Conservation (phyloP, 2,888 invertebrate genomes). For the Myopa testacea region DNA sequence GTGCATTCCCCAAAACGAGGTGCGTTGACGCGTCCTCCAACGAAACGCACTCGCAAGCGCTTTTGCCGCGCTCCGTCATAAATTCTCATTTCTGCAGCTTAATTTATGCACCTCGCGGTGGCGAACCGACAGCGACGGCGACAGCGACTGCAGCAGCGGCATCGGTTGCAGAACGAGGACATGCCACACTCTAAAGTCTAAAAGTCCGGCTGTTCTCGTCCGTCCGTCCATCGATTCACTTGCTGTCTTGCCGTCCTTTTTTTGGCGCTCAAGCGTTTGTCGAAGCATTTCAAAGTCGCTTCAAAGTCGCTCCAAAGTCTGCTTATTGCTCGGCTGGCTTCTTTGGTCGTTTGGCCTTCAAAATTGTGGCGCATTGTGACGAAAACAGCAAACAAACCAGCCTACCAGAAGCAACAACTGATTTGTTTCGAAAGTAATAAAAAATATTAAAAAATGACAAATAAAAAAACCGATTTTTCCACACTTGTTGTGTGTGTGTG, state of each 20-base stretch:
- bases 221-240: background rate
- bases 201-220: background rate
- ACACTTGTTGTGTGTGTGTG: slow-evolving; percentile 28
- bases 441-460: background rate
- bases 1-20: background rate
- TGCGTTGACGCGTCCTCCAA: background rate
- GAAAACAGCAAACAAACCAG: slow-evolving; percentile 8
- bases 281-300: background rate
- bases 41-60: background rate
- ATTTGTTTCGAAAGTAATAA: slow-evolving; percentile 19
- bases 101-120: background rate
- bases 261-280: background rate
- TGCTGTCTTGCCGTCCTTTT: background rate
- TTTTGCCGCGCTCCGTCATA: background rate
- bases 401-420: background rate
- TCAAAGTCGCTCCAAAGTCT: background rate
- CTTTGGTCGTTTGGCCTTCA: slow-evolving; percentile 33
- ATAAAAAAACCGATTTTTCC: background rate
- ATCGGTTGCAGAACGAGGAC: slow-evolving; percentile 17
- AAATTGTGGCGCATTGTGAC: slow-evolving; percentile 10
- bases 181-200: background rate
- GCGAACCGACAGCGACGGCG: too few relatives aligned
- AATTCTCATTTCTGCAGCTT: background rate
- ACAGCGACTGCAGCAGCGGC: too few relatives aligned
- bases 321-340: slow-evolving; percentile 24